Conservation (phyloP, 2,888 invertebrate genomes). For the Synergus japonicus region DNA sequence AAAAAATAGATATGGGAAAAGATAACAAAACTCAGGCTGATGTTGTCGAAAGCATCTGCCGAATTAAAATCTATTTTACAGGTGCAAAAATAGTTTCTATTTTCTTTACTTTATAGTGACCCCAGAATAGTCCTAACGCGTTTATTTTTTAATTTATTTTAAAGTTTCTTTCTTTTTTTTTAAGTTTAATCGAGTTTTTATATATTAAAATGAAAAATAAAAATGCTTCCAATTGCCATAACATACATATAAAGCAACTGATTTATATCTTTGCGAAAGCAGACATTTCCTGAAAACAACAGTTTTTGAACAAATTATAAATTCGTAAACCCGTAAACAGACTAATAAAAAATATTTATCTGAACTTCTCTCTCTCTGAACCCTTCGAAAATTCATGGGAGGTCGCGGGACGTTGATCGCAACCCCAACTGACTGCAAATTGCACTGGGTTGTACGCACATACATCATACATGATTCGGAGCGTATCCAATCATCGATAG, state of each 20-base stretch:
- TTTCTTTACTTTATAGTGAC: not conserved
- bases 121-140: not conserved
- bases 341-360: not conserved
- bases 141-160: no score
- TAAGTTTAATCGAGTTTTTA: no score
- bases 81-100: not conserved
- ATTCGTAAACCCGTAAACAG: not conserved
- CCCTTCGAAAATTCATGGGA: slow-evolving; percentile 27
- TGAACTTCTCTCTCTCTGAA: not conserved
- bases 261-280: not conserved
- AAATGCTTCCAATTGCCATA: no score
- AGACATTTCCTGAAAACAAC: not conserved
- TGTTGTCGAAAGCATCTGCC: not conserved
- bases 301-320: not conserved
- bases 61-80: not conserved
- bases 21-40: slow-evolving; percentile 2
- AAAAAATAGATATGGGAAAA: slow-evolving; percentile 11
- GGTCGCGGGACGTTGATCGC: slow-evolving; percentile 8
- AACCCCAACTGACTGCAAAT: slow-evolving; percentile 40
- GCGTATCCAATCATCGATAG: slow-evolving; percentile 65
- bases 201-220: no score
- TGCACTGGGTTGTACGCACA: slow-evolving; percentile 40
- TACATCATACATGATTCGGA: slow-evolving; percentile 55
- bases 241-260: not conserved
- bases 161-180: no score